Evolutionary conservation across 2,113 vertebrate species (phyloP), one percentile per base, ranked within the genome.

Genomic region (Bucco capensis): DNA sequence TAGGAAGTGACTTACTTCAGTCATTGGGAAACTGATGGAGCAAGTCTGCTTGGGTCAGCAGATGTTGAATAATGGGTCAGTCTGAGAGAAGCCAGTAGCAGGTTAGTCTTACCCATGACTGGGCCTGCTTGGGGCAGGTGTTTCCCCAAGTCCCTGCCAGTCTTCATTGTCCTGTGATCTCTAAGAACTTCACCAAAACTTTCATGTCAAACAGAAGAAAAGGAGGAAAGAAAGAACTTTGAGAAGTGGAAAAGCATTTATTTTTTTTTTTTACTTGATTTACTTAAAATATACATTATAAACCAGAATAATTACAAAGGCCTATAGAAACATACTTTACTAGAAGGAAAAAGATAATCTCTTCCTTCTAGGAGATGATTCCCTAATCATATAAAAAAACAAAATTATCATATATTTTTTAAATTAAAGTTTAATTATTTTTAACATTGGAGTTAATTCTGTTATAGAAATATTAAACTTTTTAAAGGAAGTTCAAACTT

Each of bases 41-140:
- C 49, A 6, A 28, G 12, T 54, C n/a, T 1, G 1, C 33, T 65
- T 69, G 3, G 1, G 21, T 72, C 19, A 75, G 19, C 50, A 7
- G 42, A 51, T 8, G 44, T 19, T 28, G 35, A n/a, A 33, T 33
- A 67, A 72, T 18, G 5, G 5, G 5, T 37, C 11, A 42, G 4
- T 13, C 12, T 61, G 14, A 12, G 8, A 40, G 65, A 57, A 46
- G 5, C 24, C 16, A 57, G 24, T 6, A 77, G 12, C 4, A 70
- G 11, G 15, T 17, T 51, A 6, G 7, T 72, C 6, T 37, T 57
- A 53, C 5, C 9, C 8, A 10, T 0, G 0, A 13, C 30, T 40
- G 6, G 70, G 6, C 27, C 9, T 65, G 23, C 9, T 53, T 31
- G n/a, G 27, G 16, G 5, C 12, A 44, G 40, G 6, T 17, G 27